Evolutionary conservation across 2,113 vertebrate genomes (phyloP).

Genomic region (Pantherophis guttatus): DNA sequence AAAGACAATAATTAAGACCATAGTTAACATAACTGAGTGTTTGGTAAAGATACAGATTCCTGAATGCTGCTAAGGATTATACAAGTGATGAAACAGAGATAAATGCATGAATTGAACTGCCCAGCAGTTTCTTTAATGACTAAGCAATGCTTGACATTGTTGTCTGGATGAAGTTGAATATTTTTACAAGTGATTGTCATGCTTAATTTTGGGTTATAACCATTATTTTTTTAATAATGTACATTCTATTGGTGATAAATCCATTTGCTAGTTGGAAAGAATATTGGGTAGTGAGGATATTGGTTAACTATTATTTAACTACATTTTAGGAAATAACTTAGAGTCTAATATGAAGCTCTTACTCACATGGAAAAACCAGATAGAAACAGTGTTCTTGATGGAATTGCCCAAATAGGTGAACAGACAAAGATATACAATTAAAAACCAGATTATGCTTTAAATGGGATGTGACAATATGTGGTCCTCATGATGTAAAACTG

Average conservation of each 20-base stretch:
- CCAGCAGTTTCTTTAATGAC: not conserved
- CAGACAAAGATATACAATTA: no score
- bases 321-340: slow-evolving; percentile 8
- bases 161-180: not conserved
- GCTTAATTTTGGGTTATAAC: not conserved
- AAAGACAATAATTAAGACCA: not conserved
- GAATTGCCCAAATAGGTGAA: not conserved
- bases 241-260: not conserved
- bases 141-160: not conserved
- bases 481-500: not conserved
- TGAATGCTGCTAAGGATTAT: not conserved
- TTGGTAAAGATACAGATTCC: not conserved
- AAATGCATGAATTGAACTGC: not conserved
- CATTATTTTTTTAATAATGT: not conserved
- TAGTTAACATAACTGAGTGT: slow-evolving; percentile 2
- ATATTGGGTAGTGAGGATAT: not conserved
- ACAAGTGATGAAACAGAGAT: not conserved
- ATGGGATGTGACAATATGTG: not conserved
- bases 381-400: not conserved
- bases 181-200: not conserved
- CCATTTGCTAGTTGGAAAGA: not conserved
- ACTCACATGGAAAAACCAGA: not conserved
- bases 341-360: not conserved
- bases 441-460: not conserved
- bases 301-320: not conserved